phyloP scores from a whole-genome alignment of 2,888 invertebrate genomes.

The Volucella bombylans region DNA sequence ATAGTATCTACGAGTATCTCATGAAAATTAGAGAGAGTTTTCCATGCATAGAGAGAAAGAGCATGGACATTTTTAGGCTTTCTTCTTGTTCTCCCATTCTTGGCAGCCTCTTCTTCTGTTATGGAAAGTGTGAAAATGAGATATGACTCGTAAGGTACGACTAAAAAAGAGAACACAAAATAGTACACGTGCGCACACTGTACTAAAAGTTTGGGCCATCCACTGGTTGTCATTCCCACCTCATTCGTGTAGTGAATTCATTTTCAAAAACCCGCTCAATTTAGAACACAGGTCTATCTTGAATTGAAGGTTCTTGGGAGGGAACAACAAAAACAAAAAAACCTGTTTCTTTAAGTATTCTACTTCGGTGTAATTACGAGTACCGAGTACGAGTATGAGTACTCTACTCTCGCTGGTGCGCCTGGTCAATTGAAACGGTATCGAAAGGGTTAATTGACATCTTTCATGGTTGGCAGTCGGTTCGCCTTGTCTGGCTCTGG shows the following conservation, averaged over 20 bases:
- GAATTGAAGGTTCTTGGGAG: slow-evolving; percentile 3
- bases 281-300: slow-evolving; percentile 16
- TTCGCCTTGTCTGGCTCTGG: slow-evolving; percentile 36
- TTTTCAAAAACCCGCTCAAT: slow-evolving; percentile 46
- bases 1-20: neutral
- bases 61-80: slow-evolving; percentile 28
- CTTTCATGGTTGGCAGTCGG: neutral
- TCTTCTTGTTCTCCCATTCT: neutral
- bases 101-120: neutral
- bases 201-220: neutral
- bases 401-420: slow-evolving; percentile 59
- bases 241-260: slow-evolving; percentile 4
- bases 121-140: slow-evolving; percentile 57
- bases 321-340: neutral
- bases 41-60: neutral
- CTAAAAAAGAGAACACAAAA: slow-evolving; percentile 20
- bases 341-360: slow-evolving; percentile 53
- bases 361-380: slow-evolving; percentile 24
- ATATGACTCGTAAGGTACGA: slow-evolving; percentile 20
- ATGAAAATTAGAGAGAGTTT: slow-evolving; percentile 43
- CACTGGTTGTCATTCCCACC: neutral
- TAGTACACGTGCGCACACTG: slow-evolving; percentile 66
- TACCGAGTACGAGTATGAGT: too few species aligned
- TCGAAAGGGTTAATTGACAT: slow-evolving; percentile 61
- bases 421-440: slow-evolving; percentile 63